Evolutionary conservation across 2,113 vertebrate genomes (phyloP).

Genomic region (Nothoprocta pentlandii): DNA sequence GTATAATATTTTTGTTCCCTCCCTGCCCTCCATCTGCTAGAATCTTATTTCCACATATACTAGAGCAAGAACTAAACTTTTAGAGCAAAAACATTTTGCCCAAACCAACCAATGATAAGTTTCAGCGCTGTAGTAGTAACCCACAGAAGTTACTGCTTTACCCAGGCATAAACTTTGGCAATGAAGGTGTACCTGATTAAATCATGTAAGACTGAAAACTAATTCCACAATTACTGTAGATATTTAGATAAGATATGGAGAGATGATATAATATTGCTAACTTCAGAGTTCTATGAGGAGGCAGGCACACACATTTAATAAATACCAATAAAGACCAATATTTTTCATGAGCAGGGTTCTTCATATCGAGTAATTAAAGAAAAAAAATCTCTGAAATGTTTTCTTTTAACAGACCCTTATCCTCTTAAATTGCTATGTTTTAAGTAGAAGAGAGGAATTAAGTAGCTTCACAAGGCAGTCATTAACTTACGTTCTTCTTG

Average conservation of each 20-base stretch:
- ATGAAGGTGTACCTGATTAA: not conserved
- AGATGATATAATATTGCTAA: not conserved
- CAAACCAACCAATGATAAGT: not conserved
- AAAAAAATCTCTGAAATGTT: not conserved
- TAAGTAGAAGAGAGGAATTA: not conserved
- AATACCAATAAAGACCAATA: not conserved
- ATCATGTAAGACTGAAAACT: not conserved
- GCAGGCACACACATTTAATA: not conserved
- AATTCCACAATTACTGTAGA: not conserved
- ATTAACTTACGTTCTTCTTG: conserved; percentile 93
- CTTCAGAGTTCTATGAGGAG: not conserved
- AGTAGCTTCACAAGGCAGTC: not conserved
- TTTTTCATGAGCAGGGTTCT: not conserved
- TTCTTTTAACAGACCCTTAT: not conserved
- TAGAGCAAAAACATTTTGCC: not conserved
- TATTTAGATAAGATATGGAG: not conserved
- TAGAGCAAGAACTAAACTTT: not conserved
- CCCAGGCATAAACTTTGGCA: not conserved
- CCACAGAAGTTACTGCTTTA: not conserved
- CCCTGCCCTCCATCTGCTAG: not conserved
- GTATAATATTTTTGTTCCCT: too few species aligned
- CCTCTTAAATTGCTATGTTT: not conserved
- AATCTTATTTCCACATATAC: not conserved
- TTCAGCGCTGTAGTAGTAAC: not conserved
- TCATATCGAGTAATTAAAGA: not conserved